These are phyloP conservation scores for Corbicula japonica DNA, from an alignment of 2,888 invertebrate species.

Conservation along the genomic window DNA sequence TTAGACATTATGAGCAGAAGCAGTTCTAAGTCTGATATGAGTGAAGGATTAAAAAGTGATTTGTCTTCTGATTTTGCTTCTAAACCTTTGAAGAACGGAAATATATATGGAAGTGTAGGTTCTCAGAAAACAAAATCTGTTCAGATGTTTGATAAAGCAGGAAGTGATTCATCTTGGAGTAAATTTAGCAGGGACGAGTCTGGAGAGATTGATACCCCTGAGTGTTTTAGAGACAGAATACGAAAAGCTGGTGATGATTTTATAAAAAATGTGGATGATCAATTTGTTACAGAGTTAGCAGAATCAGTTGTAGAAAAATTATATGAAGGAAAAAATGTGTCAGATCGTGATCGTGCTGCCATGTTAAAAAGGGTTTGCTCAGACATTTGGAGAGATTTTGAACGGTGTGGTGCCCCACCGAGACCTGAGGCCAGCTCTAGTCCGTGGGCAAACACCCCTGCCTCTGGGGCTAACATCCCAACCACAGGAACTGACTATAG, in stretches of 20 bases:
- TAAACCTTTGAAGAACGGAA: conserved; percentile 49
- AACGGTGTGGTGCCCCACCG: no score
- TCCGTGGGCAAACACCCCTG: conserved; percentile 59
- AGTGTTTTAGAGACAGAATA: conserved; percentile 44
- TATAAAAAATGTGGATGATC: conserved; percentile 64
- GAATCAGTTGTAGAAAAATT: conserved; percentile 69
- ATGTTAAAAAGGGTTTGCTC: conserved; percentile 60
- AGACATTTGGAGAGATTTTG: conserved; percentile 72
- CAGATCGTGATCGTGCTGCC: conserved; percentile 48
- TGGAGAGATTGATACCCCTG: conserved; percentile 9
- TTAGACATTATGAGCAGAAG: conserved; percentile 64
- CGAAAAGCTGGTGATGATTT: conserved; percentile 63
- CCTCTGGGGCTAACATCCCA: no score
- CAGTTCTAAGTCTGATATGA: conserved; percentile 74
- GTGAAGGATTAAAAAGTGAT: conserved; percentile 67
- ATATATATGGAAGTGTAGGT: conserved; percentile 31
- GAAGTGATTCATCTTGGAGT: conserved; percentile 53
- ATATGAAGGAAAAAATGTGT: conserved; percentile 60
- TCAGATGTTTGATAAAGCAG: conserved; percentile 46
- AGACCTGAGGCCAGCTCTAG: conserved; percentile 36
- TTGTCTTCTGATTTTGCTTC: conserved; percentile 57
- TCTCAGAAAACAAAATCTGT: conserved; percentile 26
- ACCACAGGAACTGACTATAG: conserved; percentile 56
- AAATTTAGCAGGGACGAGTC: conserved; percentile 38
- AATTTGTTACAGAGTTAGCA: conserved; percentile 67